These are phyloP conservation scores for Lineus longissimus DNA, from an alignment of 1,140 invertebrate species.

Conservation along the genomic window DNA sequence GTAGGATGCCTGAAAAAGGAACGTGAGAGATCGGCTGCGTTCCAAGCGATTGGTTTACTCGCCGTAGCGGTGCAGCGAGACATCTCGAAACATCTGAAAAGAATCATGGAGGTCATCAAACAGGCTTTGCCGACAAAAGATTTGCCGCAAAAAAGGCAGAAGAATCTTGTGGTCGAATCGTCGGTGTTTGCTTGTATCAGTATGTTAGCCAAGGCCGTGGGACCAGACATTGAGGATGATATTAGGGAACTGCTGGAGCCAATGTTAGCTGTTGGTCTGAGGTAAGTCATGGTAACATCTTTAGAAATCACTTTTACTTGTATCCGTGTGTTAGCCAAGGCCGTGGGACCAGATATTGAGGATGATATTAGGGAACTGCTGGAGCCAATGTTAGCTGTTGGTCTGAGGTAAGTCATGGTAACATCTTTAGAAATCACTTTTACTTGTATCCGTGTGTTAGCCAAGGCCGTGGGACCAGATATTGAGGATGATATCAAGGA, in stretches of 20 bases:
- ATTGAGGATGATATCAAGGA: slow-evolving; percentile 77
- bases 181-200: slow-evolving; percentile 94
- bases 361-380: slow-evolving; percentile 79
- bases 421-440: no score
- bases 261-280: slow-evolving; percentile 85
- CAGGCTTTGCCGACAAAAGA: slow-evolving; percentile 73
- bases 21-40: slow-evolving; percentile 78
- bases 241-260: slow-evolving; percentile 82
- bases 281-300: no score
- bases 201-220: slow-evolving; percentile 80
- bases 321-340: slow-evolving; percentile 83
- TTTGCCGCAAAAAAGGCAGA: slow-evolving; percentile 55
- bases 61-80: slow-evolving; percentile 78
- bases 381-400: slow-evolving; percentile 87
- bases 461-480: slow-evolving; percentile 73
- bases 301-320: slow-evolving; percentile 79
- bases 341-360: slow-evolving; percentile 71
- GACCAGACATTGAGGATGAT: slow-evolving; percentile 69
- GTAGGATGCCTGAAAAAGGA: slow-evolving; percentile 67
- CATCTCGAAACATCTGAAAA: slow-evolving; percentile 74
- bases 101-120: slow-evolving; percentile 84
- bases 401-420: slow-evolving; percentile 62
- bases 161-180: slow-evolving; percentile 68
- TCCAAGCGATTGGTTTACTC: slow-evolving; percentile 84
- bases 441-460: slow-evolving; percentile 86